A percentile compares a stretch with the other conserved stretches of the same genome.
Conservation (phyloP, 1,140 invertebrate genomes). For the Lethrus apterus region DNA sequence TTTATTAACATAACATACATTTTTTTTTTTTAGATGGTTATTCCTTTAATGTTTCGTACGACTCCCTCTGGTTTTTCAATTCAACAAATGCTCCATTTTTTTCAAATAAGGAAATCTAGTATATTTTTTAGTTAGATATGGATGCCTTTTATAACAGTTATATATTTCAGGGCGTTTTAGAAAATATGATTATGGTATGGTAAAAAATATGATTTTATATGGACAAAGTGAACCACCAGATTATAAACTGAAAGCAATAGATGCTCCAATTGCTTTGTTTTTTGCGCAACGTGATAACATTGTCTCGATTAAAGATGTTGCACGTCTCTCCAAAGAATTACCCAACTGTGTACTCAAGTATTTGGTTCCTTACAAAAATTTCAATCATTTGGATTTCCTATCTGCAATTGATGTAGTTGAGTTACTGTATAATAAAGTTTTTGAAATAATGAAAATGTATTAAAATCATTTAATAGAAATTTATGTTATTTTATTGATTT, state of each 20-base stretch:
- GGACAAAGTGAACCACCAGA: constrained; percentile 39
- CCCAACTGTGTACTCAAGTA: constrained; percentile 43
- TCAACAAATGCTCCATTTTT: too few species aligned
- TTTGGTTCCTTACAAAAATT: constrained; percentile 44
- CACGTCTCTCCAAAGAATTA: constrained; percentile 37
- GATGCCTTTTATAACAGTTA: too few species aligned
- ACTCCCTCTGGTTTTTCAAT: too few species aligned
- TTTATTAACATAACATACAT: too few species aligned
- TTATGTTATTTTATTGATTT: too few species aligned
- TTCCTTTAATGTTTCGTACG: too few species aligned
- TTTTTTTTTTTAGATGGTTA: too few species aligned
- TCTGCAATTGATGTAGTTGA: constrained; percentile 48
- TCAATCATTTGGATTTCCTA: constrained; percentile 55
- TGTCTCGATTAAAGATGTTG: constrained; percentile 29
- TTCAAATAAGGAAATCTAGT: too few species aligned
- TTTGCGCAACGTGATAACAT: constrained; percentile 48
- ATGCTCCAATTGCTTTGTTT: constrained; percentile 48
- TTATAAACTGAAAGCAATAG: constrained; percentile 50
- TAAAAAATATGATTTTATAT: constrained; percentile 18
- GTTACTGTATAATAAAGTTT: constrained; percentile 42
- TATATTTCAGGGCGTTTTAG: constrained; percentile 47
- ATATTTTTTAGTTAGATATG: too few species aligned
- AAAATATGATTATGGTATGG: constrained; percentile 56
- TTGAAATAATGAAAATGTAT: not conserved
- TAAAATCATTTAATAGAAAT: too few species aligned